phyloP scores from a whole-genome alignment of 2,113 vertebrate genomes.

The Tenrec ecaudatus region DNA sequence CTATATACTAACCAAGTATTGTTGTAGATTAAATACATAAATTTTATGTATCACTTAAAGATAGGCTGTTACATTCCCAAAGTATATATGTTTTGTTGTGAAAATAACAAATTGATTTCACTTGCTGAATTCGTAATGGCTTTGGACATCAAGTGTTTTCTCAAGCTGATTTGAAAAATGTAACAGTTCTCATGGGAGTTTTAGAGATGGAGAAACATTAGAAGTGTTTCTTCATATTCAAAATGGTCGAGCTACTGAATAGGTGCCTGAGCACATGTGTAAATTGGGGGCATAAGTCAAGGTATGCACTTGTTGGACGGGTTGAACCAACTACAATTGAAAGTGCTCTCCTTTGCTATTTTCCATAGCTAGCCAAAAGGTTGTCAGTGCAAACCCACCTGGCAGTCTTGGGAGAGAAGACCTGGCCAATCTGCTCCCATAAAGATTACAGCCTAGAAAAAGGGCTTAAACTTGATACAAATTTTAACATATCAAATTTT shows the following conservation, averaged over 20 bases:
- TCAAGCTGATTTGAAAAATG: constrained; percentile 50
- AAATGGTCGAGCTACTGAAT: constrained; percentile 22
- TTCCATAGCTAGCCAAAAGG: background rate
- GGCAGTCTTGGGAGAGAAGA: background rate
- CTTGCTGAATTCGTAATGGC: constrained; percentile 41
- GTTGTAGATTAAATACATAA: constrained; percentile 31
- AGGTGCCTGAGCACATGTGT: background rate
- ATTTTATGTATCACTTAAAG: background rate
- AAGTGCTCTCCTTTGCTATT: background rate
- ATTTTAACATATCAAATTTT: background rate
- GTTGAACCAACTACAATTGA: background rate
- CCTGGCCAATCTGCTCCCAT: background rate
- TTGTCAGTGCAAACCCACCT: background rate
- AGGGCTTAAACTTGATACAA: background rate
- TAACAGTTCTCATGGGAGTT: background rate
- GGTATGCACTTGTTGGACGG: background rate
- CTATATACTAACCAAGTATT: constrained; percentile 23
- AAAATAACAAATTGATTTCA: constrained; percentile 56
- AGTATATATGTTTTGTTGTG: background rate
- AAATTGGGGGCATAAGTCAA: background rate
- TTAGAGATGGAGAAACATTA: background rate
- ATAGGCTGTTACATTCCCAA: constrained; percentile 4
- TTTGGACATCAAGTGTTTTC: constrained; percentile 56
- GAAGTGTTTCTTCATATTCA: background rate
- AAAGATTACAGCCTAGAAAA: background rate